These are phyloP conservation scores for Netta rufina DNA, from an alignment of 2,797 vertebrate species.

Conservation along the genomic window DNA sequence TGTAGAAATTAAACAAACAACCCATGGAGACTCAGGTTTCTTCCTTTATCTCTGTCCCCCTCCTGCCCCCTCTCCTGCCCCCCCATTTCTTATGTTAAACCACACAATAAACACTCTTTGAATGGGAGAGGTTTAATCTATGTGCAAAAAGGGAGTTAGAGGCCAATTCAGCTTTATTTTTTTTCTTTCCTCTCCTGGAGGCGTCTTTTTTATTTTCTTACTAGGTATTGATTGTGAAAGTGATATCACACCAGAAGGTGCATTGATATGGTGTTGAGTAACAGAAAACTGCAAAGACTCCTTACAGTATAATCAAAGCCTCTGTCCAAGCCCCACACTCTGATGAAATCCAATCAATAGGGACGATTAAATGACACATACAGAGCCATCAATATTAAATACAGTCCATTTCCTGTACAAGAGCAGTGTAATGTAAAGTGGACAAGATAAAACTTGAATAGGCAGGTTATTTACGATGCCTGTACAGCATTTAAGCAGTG, in stretches of 20 bases:
- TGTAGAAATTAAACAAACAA: constrained; percentile 75
- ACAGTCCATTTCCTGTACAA: constrained; percentile 86
- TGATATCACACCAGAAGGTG: constrained; percentile 85
- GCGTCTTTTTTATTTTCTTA: constrained; percentile 75
- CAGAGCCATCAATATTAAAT: constrained; percentile 91
- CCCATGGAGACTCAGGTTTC: constrained; percentile 65
- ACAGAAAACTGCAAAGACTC: constrained; percentile 81
- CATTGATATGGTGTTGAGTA: constrained; percentile 80
- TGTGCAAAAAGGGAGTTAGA: constrained; percentile 63
- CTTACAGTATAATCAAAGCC: constrained; percentile 83
- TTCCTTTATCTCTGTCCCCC: not conserved
- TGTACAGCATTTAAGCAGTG: constrained; percentile 59
- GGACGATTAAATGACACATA: constrained; percentile 94
- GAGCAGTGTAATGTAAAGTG: constrained; percentile 67
- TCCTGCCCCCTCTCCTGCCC: not conserved
- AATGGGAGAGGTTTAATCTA: constrained; percentile 68
- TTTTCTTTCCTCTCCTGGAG: constrained; percentile 61
- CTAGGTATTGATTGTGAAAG: constrained; percentile 84
- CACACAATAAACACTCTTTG: constrained; percentile 62
- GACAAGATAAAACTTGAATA: constrained; percentile 78
- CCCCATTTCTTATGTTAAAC: constrained; percentile 52
- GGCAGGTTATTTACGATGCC: constrained; percentile 65
- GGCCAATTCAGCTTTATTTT: not conserved
- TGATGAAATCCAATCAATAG: constrained; percentile 89
- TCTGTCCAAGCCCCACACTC: constrained; percentile 77